Conservation (phyloP, 1,140 invertebrate genomes). For the Diabrotica undecimpunctata region DNA sequence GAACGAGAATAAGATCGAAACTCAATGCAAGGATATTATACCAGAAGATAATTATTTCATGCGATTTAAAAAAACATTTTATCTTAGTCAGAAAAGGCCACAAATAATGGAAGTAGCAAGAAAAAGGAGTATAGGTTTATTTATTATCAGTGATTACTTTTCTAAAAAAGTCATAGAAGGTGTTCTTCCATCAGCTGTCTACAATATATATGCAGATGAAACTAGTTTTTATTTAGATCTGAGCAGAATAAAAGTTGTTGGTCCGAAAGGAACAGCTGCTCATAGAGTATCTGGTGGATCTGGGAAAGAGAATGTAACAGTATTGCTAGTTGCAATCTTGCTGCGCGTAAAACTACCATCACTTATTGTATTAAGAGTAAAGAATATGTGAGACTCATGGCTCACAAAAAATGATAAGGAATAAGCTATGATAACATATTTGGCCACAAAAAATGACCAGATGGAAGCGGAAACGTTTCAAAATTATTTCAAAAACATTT, state of each 20-base stretch:
- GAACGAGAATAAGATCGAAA: constrained; percentile 38
- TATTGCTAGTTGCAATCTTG: constrained; percentile 24
- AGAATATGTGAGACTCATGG: too few species aligned
- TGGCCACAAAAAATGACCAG: too few species aligned
- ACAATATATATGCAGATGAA: constrained; percentile 45
- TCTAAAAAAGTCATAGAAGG: constrained; percentile 28
- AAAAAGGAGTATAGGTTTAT: constrained; percentile 29
- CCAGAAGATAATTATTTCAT: constrained; percentile 46
- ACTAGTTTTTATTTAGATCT: constrained; percentile 39
- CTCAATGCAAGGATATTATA: constrained; percentile 41
- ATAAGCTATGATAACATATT: too few species aligned
- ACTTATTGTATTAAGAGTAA: too few species aligned
- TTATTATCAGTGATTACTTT: too few species aligned
- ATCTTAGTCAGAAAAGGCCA: constrained; percentile 14
- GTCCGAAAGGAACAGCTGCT: constrained; percentile 32
- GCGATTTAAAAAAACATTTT: constrained; percentile 32
- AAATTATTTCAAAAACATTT: too few species aligned
- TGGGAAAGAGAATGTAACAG: constrained; percentile 44
- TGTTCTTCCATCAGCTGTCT: constrained; percentile 36
- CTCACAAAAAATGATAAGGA: too few species aligned
- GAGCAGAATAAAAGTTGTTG: constrained; percentile 42
- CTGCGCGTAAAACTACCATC: too few species aligned
- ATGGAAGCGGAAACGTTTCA: too few species aligned
- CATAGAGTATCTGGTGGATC: constrained; percentile 37
- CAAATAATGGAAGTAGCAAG: constrained; percentile 18